Evolutionary conservation across 2,113 vertebrate genomes (phyloP), one percentile per base, ranked within the genome.

Genomic region (Merops nubicus): DNA sequence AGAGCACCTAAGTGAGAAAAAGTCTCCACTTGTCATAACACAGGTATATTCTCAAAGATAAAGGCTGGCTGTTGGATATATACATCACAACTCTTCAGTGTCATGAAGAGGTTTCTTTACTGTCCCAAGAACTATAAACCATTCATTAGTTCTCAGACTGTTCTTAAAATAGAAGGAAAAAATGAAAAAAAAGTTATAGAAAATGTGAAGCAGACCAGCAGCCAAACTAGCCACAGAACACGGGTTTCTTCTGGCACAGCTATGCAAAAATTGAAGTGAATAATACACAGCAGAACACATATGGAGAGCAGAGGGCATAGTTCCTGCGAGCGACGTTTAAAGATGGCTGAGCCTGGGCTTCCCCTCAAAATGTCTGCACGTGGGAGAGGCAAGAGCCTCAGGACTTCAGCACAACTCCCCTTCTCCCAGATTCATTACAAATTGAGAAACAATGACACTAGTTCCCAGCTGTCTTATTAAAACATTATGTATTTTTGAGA

Each of bases 301-400:
- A 21, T 0, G 0, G 14, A 34, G 22, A 62, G 40, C 28, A 48
- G 45, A 77, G 17, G 13, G 20, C 64, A 60, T 4, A 11, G 64
- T 31, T 65, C 23, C 38, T 31, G 8, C 5, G 31, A 70, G 16
- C 11, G 18, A 42, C 28, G 26, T 36, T 45, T 40, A 40, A 56
- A 34, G 40, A 45, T 2, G 3, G 42, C 28, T 43, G n/a, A 72
- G 11, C 23, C 28, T 28, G 23, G 51, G 36, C 29, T 86, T 62
- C 3, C 81, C 63, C 45, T 77, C 40, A 60, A 62, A 67, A 33
- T n/a, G 65, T 16, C 56, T 21, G 45, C 9, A 5, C 40, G 21
- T 5, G 34, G 7, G 40, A 69, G 23, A 76, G 6, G 34, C 17
- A 28, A 54, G 33, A 70, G 20, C 42, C n/a, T n/a, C n/a, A 51